phyloP scores from a whole-genome alignment of 1,140 invertebrate genomes.

The Drosophila lacteicornis region DNA sequence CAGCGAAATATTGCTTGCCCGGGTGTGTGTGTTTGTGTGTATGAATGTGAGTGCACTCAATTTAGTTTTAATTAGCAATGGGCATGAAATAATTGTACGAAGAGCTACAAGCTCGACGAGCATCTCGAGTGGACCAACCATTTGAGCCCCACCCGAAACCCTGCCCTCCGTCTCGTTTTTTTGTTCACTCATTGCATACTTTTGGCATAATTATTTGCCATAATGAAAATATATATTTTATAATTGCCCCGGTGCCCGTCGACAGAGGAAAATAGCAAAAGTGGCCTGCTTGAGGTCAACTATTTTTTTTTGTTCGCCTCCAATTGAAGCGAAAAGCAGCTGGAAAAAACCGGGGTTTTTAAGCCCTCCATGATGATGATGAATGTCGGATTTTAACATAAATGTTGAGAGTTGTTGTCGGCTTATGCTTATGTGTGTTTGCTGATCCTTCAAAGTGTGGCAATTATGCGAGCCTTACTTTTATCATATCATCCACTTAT shows the following conservation, averaged over 20 bases:
- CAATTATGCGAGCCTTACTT: not conserved
- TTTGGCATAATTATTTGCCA: conserved; percentile 75
- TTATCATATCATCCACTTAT: conserved; percentile 2
- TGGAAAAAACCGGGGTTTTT: conserved; percentile 6
- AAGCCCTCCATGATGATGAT: conserved; percentile 7
- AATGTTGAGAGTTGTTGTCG: not conserved
- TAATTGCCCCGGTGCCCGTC: conserved; percentile 56
- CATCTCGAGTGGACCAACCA: conserved; percentile 66
- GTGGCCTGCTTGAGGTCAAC: conserved; percentile 44
- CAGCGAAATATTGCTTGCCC: not conserved
- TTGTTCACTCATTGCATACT: conserved; percentile 28
- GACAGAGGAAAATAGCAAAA: conserved; percentile 7
- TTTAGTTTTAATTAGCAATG: conserved; percentile 83
- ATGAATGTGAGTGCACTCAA: conserved; percentile 61
- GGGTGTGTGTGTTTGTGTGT: conserved; percentile 1
- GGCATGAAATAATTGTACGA: conserved; percentile 78
- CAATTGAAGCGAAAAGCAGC: conserved; percentile 47
- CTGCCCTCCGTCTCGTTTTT: not conserved
- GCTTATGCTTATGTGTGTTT: conserved; percentile 1
- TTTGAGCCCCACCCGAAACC: not conserved
- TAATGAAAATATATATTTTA: conserved; percentile 74
- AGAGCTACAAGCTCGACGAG: conserved; percentile 71
- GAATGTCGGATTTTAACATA: not conserved
- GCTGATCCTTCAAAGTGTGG: not conserved
- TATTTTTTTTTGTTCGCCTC: conserved; percentile 39